Evolutionary conservation across 2,797 vertebrate species (phyloP).

Genomic region (Myotis planiceps): DNA sequence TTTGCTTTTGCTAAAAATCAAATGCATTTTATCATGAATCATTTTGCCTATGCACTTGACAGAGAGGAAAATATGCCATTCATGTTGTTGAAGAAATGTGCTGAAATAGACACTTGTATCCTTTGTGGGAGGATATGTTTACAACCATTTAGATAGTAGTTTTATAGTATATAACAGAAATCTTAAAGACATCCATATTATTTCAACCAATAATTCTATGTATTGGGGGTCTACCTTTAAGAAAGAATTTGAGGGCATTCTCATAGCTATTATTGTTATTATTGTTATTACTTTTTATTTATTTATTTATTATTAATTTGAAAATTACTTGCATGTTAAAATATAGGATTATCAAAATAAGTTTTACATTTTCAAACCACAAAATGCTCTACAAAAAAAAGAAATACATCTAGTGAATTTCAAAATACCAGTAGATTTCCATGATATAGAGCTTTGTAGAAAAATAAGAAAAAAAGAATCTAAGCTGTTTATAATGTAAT

Average conservation of each 20-base stretch:
- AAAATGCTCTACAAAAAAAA: not conserved
- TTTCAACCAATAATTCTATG: not conserved
- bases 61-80: not conserved
- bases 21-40: not conserved
- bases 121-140: not conserved
- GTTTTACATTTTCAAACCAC: not conserved
- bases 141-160: not conserved
- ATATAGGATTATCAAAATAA: not conserved
- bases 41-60: not conserved
- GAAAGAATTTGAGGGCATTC: not conserved
- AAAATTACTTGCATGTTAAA: not conserved
- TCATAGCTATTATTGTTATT: not conserved
- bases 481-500: not conserved
- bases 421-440: not conserved
- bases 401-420: not conserved
- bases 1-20: not conserved
- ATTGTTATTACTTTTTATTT: not conserved
- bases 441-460: not conserved
- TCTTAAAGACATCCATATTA: not conserved
- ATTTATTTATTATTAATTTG: not conserved
- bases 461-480: not conserved
- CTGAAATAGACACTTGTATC: not conserved
- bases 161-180: not conserved
- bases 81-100: not conserved
- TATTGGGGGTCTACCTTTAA: not conserved